phyloP scores from a whole-genome alignment of 92 coral and sea anemone species.

The Palythoa caribaeorum region DNA sequence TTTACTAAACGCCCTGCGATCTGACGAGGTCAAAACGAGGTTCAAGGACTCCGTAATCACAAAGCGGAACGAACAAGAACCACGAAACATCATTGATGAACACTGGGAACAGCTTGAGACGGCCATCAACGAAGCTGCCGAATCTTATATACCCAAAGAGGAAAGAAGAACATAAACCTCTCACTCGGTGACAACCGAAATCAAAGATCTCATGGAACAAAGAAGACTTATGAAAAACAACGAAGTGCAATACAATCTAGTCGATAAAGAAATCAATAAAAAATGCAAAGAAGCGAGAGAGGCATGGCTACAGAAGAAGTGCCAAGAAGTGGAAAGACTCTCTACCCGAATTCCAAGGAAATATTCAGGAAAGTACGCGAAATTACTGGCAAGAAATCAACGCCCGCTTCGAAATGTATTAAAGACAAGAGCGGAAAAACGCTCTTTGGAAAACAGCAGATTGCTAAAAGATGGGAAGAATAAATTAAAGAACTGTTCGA shows the following conservation, averaged over 20 bases:
- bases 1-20: conserved; percentile 2
- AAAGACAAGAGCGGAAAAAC: background rate
- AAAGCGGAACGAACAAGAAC: background rate
- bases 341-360: background rate
- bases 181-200: conserved; percentile 1
- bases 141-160: conserved; percentile 7
- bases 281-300: background rate
- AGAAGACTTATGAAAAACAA: background rate
- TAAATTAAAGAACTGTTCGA: background rate
- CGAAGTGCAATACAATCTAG: background rate
- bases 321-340: background rate
- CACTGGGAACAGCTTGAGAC: background rate
- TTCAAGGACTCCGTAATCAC: conserved; percentile 5
- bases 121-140: conserved; percentile 12
- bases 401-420: background rate
- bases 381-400: background rate
- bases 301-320: conserved; percentile 1
- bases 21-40: background rate
- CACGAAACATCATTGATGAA: conserved; percentile 6
- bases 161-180: background rate
- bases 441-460: background rate
- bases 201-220: background rate
- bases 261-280: background rate
- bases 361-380: background rate
- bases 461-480: background rate